Conservation (phyloP, 2,113 vertebrate species). For the human region DNA sequence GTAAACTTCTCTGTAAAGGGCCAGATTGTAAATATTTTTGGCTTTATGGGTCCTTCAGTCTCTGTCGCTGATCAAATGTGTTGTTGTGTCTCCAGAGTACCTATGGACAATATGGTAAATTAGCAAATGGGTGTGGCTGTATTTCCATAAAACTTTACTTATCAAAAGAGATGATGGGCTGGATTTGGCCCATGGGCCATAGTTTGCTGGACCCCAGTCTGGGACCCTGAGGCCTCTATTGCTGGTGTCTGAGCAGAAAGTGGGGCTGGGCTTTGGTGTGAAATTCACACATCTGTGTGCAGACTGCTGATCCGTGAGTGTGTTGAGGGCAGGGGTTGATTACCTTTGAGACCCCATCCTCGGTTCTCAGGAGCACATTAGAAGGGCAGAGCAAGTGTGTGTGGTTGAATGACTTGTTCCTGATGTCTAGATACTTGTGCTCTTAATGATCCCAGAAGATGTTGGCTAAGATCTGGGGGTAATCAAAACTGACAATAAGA, state of each 20-base stretch:
- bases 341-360: background rate
- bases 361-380: background rate
- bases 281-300: accelerated
- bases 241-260: background rate
- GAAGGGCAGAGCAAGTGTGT: background rate
- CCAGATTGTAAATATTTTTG: background rate
- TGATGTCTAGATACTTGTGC: background rate
- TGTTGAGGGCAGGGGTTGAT: too few relatives aligned
- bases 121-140: background rate
- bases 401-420: background rate
- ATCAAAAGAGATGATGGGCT: background rate
- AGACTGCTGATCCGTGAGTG: accelerated
- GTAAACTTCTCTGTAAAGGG: background rate
- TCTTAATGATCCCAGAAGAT: background rate
- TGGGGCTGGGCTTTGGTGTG: background rate
- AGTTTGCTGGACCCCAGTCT: background rate
- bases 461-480: background rate
- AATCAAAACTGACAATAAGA: background rate
- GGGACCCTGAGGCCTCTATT: background rate
- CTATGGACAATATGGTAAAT: background rate
- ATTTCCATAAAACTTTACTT: background rate
- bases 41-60: accelerated
- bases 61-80: background rate
- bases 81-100: background rate
- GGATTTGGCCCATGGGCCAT: background rate